Conservation (phyloP, 1,140 invertebrate genomes). For the Drosophila auraria region DNA sequence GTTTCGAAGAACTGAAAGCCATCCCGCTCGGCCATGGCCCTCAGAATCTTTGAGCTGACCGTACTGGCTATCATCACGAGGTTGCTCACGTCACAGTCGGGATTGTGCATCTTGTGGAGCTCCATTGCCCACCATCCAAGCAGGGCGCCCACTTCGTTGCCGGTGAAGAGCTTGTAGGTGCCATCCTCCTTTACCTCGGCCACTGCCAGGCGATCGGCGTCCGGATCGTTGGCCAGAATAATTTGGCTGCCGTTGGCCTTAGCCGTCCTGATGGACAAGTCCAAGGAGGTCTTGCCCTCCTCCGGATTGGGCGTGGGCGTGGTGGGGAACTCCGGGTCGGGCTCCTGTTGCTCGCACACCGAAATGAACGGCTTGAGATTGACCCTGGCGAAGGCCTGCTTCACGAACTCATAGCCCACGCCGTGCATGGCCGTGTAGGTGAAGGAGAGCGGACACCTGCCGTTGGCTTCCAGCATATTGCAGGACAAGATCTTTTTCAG, state of each 20-base stretch:
- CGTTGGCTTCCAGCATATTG: slow-evolving; percentile 23
- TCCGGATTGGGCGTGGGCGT: slow-evolving; percentile 99
- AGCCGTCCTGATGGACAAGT: slow-evolving; percentile 94
- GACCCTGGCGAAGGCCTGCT: slow-evolving; percentile 90
- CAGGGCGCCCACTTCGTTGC: slow-evolving; percentile 98
- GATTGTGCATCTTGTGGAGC: slow-evolving; percentile 86
- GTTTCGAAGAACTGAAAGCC: slow-evolving; percentile 97
- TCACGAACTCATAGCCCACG: slow-evolving; percentile 94
- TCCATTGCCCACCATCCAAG: slow-evolving; percentile 97
- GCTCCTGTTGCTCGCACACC: slow-evolving; percentile 93
- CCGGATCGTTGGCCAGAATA: slow-evolving; percentile 99
- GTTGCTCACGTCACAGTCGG: slow-evolving; percentile 86
- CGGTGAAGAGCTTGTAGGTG: slow-evolving; percentile 96
- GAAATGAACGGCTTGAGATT: slow-evolving; percentile 92
- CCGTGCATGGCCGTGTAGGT: slow-evolving; percentile 99
- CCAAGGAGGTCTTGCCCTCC: slow-evolving; percentile 95
- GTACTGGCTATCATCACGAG: slow-evolving; percentile 96
- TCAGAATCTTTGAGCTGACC: slow-evolving; percentile 98
- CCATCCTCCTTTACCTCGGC: slow-evolving; percentile 91
- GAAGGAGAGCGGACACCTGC: slow-evolving; percentile 56
- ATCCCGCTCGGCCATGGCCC: slow-evolving; percentile 92
- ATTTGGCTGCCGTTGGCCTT: slow-evolving; percentile 89
- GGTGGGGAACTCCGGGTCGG: slow-evolving; percentile 97
- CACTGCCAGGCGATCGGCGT: slow-evolving; percentile 97
- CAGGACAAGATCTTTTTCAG: slow-evolving; percentile 42